These are phyloP conservation scores for Abramis brama DNA, from an alignment of 2,113 vertebrate species.

Conservation along the genomic window DNA sequence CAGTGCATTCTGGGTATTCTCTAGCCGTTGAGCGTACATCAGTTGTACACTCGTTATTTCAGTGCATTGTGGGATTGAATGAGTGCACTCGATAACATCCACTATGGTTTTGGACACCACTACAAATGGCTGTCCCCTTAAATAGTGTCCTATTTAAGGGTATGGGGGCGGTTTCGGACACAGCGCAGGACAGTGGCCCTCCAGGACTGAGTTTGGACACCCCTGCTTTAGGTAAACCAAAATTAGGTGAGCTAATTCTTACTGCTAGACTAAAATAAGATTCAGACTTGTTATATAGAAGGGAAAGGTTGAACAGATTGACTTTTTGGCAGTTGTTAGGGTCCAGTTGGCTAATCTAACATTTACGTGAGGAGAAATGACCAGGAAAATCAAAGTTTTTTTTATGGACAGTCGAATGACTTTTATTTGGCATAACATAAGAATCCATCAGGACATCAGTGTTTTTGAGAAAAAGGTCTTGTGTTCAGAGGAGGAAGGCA, in stretches of 20 bases:
- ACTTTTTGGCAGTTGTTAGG: constrained; percentile 30
- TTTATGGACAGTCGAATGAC: constrained; percentile 34
- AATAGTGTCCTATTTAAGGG: too few relatives aligned
- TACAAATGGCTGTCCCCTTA: too few relatives aligned
- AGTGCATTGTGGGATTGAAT: too few relatives aligned
- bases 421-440: constrained; percentile 56
- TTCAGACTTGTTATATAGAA: constrained; percentile 7
- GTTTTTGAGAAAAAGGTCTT: not conserved
- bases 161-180: too few relatives aligned
- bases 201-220: too few relatives aligned
- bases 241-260: not conserved
- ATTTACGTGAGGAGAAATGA: constrained; percentile 42
- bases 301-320: not conserved
- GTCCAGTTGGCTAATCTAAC: constrained; percentile 1
- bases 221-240: not conserved
- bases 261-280: not conserved
- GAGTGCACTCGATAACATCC: too few relatives aligned
- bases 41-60: too few relatives aligned
- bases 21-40: too few relatives aligned
- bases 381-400: not conserved
- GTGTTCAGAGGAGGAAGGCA: not conserved
- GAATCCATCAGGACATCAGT: constrained; percentile 26
- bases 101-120: too few relatives aligned
- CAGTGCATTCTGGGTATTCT: too few relatives aligned
- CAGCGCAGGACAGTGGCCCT: too few relatives aligned